Evolutionary conservation across 1,140 invertebrate genomes (phyloP), one percentile per base, ranked within the genome.

Genomic region (Bacillus rossius): DNA sequence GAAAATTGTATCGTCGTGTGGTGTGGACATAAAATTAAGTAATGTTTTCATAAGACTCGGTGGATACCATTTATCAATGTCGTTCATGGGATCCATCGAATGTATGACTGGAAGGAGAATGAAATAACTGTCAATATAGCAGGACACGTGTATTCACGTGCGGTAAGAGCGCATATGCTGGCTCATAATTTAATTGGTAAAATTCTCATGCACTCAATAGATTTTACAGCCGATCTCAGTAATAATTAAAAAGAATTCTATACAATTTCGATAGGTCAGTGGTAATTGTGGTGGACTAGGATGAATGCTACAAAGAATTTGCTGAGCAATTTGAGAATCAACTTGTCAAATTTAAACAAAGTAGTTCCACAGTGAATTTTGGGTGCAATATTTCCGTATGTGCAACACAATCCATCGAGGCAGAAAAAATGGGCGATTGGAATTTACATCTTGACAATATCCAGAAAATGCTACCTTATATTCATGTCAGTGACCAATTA

Each of bases 381-480:
- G 10, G 29, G 10, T 34, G 10, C 69, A 71, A 34, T 34, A 34
- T 34, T 34, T 34, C 10, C 29, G 10, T 4, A 34, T 34, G 29
- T 7, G 10, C 10, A 34, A 4, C 4, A 34, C 29, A 34, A 10
- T 34, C 10, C 10, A 34, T 34, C 10, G 29, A 34, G 10, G 10
- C 29, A 34, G 29, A 34, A 10, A 34, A 7, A 34, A 34, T 4
- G 4, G 29, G 29, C 29, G 10, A 34, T 10, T 10, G 29, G 29
- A 34, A 34, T 34, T 10, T 7, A 59, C 71, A 75, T 67, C 67
- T 74, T 37, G 67, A 69, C 47, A 17, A 59, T 38, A 55, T 72
- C 25, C 71, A 61, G 63, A 61, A 63, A 64, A 78, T 78, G 73
- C 63, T 77, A 26, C 73, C 71, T 55, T 75, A 71, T 61, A 73